Base-by-base conservation (phyloP, 2,113 vertebrate species). In the Pagrus major region DNA sequence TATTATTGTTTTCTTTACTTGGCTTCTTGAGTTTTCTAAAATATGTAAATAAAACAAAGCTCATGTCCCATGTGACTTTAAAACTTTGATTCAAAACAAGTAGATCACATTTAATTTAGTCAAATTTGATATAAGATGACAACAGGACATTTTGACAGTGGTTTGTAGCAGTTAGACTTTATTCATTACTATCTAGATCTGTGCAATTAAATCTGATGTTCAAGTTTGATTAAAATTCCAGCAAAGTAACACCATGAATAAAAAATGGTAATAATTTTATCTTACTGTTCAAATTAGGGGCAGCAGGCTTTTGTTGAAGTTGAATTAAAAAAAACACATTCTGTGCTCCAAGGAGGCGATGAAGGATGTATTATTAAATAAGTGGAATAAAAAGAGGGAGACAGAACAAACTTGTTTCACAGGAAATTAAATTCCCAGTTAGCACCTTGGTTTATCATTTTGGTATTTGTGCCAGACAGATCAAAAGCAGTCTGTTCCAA, bases 401-500 rank as follows among this genome's bases (percentile, higher is more conserved):
- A 47, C 6, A 6, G 42, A 49, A n/a, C 20, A 25, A 14, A 5
- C 25, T 27, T 6, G 15, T 2, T 42, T 3, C 23, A 54, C 3
- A 1, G 29, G 29, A 31, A 54, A 61, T 44, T 1, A 1, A 15
- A 14, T 9, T 27, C 61, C n/a, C 39, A 55, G 10, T 29, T 33
- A 12, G 44, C 11, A 8, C 4, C 7, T 12, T 21, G 33, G 33
- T 65, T 71, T 14, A 27, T 21, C 21, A 16, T n/a, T 12, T 49
- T 54, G 7, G 33, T 23, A 35, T 76, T n/a, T 41, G 59, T 39
- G 63, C 9, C 1, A 4, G 4, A 41, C 5, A 5, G 41, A 66
- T 44, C 11, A 9, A 77, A 70, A 52, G 5, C 61, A 20, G 37
- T 68, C 20, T 0, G 25, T 68, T 41, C 74, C 3, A 51, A 82